Base-by-base conservation (phyloP, 2,113 vertebrate genomes). In the Colossoma macropomum region DNA sequence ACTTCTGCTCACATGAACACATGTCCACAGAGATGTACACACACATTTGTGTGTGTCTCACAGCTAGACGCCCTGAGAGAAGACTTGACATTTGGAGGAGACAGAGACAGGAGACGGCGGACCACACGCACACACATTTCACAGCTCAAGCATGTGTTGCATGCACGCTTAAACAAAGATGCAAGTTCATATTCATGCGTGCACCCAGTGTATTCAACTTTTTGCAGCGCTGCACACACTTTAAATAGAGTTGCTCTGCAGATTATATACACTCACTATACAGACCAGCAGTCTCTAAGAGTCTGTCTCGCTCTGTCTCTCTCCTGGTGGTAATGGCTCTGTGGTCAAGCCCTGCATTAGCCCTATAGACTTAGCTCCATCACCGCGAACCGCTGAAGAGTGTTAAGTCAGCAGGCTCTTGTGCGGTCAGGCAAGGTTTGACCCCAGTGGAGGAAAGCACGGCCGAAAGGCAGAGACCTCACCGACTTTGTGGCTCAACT, bases 341-440 rank as follows among this genome's bases (percentile, higher is more conserved):
- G 86, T 87, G 83, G 86, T 84, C 17, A 12, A 77, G 56, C 48
- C 75, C 75, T 82, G 83, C 86, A 87, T 87, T 87, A 87, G 81
- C 41, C 54, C 59, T 82, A 79, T 80, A 75, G 78, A 84, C 70
- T 73, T 27, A 63, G 45, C 72, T 82, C 84, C 80, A 81, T 84
- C 81, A 70, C 71, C 9, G 65, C 54, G 69, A 81, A 81, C 66
- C 27, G 13, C 79, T 65, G 56, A 73, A 74, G 63, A 83, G 62
- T 80, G 86, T 80, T 85, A 85, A 87, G 81, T 81, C 73, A 83
- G 73, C 68, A 75, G 69, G 48, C 77, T 85, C 84, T 85, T 34
- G 69, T 87, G 86, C 1, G 86, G 83, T 85, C 86, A 87, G 74
- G 50, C 63, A 4, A 71, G 79, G 76, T 80, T 77, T 70, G 71